Base-by-base conservation (phyloP, 2,888 invertebrate species). In the Mimachlamys varia region DNA sequence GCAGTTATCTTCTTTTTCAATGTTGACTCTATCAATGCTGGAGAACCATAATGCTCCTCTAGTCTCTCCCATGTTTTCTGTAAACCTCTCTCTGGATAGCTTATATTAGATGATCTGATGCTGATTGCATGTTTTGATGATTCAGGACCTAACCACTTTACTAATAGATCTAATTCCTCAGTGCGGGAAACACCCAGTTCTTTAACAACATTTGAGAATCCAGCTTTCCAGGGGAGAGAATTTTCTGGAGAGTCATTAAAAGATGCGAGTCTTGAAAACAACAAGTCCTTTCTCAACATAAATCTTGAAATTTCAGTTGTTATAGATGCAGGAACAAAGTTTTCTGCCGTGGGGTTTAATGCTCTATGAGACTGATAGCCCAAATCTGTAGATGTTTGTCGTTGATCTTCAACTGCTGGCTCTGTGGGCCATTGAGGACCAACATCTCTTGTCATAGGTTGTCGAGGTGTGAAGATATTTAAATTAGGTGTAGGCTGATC, bases 181-280 rank as follows among this genome's bases (percentile, higher is more conserved):
- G 22, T 10, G 3, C 37, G 50, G 27, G 87, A 58, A 2, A 92
- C 90, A 13, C 33, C 88, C 19, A 93, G 62, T 37, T 93, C 92
- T 15, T 15, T 22, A 0, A 88, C 44, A 0, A 93, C 88, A 27
- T 55, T 89, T 13, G 37, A 62, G 88, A 93, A 93, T 44, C 88
- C 88, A 19, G 55, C 13, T 88, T 92, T 93, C 92, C 92, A 93
- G 5, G 22, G 27, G 15, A 62, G 5, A 89, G 90, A 92, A 13
- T 53, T 27, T 50, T 92, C 92, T 33, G 92, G 91, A 27, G 62
- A 87, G 87, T 93, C 92, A 90, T 92, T 88, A 89, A 91, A 93
- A 5, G 76, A 50, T 19, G 89, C 89, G 0, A 93, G 76, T 49
- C 93, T 33, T 0, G 92, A 92, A 0, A 92, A 38, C 1, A 91